Evolutionary conservation across 2,888 invertebrate species (phyloP), one percentile per base, ranked within the genome.

Genomic region (Lycophotia porphyrea): DNA sequence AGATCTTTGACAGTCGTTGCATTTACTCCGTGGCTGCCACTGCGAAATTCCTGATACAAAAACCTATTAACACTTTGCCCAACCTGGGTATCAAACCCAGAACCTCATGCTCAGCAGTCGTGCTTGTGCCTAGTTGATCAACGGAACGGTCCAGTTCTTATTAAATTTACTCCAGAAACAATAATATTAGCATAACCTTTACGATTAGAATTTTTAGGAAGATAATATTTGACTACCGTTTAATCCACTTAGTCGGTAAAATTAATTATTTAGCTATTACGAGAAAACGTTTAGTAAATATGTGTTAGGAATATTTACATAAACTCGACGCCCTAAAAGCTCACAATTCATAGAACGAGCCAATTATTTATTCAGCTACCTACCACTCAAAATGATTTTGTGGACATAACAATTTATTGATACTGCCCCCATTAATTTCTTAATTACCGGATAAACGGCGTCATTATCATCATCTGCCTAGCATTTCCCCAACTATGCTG

Each of bases 311-410:
- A 24, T 36, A 64, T 74, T 64, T 27, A 39, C 24, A 13, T 27
- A 5, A 34, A 52, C 0, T 58, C 44, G 21, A 34, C 24, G 21
- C 36, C n/a, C n/a, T 7, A n/a, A 49, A 31, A 42, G 21, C 9
- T 39, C 31, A 5, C 18, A 34, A 5, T 9, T 21, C 31, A 4
- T 27, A 42, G 7, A 61, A 27, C 5, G 7, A 27, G 0, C 27
- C 42, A 36, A 74, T 44, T 15, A 74, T 34, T 63, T 42, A 27
- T 24, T 44, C 52, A 63, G 8, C n/a, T 18, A 63, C 15, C n/a
- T 18, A 24, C 34, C 34, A 42, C 31, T 63, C 15, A 44, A 44
- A 52, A 42, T 44, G 0, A 52, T 61, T 21, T 21, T 27, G 31
- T 58, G 7, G 5, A 36, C 9, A 7, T 21, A 3, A 11, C 0